Evolutionary conservation across 1,140 invertebrate species (phyloP), one percentile per base, ranked within the genome.

Genomic region (Diachasma alloeum): DNA sequence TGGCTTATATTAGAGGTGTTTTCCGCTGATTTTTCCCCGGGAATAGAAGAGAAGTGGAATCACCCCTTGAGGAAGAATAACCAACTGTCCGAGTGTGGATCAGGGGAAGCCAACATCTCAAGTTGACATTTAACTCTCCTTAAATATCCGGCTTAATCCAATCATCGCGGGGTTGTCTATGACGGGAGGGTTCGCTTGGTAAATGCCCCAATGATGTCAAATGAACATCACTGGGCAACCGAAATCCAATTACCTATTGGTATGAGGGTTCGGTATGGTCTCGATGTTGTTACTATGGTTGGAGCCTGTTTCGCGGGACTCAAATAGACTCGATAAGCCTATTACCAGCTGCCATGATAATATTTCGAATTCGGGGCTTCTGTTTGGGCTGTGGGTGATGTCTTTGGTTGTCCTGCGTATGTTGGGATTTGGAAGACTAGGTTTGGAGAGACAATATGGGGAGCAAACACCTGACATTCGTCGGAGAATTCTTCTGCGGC

Each of bases 201-300:
- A 86, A 87, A 83, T 82, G 79, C 83, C 81, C 80, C 83, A 85
- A 86, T 84, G 80, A 87, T 87, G 87, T 86, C 83, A 88, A 88
- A 87, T 88, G 87, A 88, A 86, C 86, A 88, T 87, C 86, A 82
- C 74, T 79, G 82, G 78, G 70, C 81, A 75, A 77, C 75, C 78
- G 42, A 87, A 87, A 88, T 88, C 85, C 87, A 86, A 88, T 88
- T 86, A 87, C 78, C 42, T 42, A 22, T 72, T 75, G 70, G 70
- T 69, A 80, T 53, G 82, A 81, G 85, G 82, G 48, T 63, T 72
- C 79, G 70, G 80, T 68, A 56, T 76, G 48, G 69, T 80, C 70
- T 83, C 70, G 74, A 79, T 82, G 71, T 79, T 80, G 63, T 78
- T 81, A 77, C 53, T 74, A 80, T 77, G 68, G 78, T 68, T 80